Evolutionary conservation across 2,113 vertebrate genomes (phyloP).

Genomic region (Micromys minutus): DNA sequence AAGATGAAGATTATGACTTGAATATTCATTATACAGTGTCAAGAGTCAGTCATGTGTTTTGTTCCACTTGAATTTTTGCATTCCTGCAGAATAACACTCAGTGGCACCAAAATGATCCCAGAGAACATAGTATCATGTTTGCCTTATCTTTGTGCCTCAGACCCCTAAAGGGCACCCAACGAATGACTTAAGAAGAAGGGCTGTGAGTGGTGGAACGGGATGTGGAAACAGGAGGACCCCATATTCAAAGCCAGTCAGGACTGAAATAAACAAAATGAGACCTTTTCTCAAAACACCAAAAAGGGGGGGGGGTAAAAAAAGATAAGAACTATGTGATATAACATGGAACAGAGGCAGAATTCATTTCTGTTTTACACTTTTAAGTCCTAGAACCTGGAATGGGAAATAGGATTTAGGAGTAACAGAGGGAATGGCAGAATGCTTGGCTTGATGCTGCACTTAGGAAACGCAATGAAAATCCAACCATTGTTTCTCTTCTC

Average conservation of each 20-base stretch:
- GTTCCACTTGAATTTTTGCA: neutral
- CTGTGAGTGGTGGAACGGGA: neutral
- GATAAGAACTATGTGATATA: neutral
- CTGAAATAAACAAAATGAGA: neutral
- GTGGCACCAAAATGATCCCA: neutral
- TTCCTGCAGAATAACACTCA: neutral
- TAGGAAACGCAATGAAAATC: neutral
- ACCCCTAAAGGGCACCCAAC: neutral
- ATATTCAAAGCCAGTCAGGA: neutral
- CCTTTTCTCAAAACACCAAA: neutral
- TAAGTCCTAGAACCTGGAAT: neutral
- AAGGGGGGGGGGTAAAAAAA: neutral
- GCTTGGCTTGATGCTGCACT: neutral
- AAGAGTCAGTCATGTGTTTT: conserved; percentile 23
- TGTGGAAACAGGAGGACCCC: too few relatives aligned
- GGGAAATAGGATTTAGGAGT: neutral
- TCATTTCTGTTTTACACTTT: neutral
- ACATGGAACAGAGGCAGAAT: neutral
- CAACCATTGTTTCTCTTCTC: neutral
- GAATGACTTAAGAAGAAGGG: neutral
- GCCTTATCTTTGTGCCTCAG: neutral
- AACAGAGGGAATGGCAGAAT: neutral
- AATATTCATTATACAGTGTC: conserved; percentile 21
- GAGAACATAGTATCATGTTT: neutral
- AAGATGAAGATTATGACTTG: conserved; percentile 30